Percentiles rank a stretch among this genome's conserved stretches.
These are phyloP conservation scores for Mastigias papua DNA, from an alignment of 30 jellyfish, hydroid and myxozoan genomes.

Conservation along the genomic window DNA sequence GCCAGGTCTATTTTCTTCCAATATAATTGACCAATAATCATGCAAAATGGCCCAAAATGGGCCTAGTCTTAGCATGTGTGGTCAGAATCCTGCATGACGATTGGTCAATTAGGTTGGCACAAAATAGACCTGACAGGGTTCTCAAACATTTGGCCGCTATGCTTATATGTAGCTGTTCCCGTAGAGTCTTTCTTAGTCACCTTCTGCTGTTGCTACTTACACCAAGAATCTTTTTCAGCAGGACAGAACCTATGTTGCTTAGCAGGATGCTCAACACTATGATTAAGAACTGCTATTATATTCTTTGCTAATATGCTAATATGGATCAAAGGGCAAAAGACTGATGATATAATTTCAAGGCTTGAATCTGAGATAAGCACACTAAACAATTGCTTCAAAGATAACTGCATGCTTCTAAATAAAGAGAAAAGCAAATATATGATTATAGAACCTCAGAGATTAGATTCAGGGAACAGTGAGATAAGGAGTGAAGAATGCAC, in stretches of 20 bases:
- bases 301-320: neutral
- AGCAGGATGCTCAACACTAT: constrained; percentile 19
- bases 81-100: no score
- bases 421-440: no score
- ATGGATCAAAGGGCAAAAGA: neutral
- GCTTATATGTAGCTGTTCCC: constrained; percentile 3
- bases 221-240: constrained; percentile 17
- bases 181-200: neutral
- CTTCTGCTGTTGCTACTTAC: constrained; percentile 5
- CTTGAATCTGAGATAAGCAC: neutral
- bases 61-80: no score
- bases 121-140: no score
- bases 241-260: constrained; percentile 4
- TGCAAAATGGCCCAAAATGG: no score
- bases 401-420: neutral
- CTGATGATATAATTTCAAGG: neutral
- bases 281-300: constrained; percentile 4
- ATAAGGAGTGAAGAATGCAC: neutral
- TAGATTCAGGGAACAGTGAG: constrained; percentile 20
- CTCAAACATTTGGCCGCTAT: no score
- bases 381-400: neutral
- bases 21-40: no score
- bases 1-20: no score
- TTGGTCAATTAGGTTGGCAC: no score
- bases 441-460: constrained; percentile 23